These are phyloP conservation scores for Ganaspis brasiliensis DNA, from an alignment of 2,888 invertebrate genomes.

Conservation along the genomic window DNA sequence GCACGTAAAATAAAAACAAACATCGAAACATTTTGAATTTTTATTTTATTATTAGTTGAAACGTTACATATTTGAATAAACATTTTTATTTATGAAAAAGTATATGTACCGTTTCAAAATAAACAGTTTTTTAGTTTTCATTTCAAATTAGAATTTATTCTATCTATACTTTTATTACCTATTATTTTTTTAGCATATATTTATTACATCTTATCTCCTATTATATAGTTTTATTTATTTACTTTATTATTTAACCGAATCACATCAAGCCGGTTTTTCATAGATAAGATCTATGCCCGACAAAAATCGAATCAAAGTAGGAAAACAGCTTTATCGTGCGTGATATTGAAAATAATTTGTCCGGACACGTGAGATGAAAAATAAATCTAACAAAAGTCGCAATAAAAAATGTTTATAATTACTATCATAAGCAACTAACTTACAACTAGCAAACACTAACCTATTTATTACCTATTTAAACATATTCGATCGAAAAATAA, in stretches of 20 bases:
- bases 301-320: neutral
- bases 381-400: neutral
- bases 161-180: too few species aligned
- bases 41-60: neutral
- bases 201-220: too few species aligned
- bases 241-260: neutral
- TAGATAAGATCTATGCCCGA: neutral
- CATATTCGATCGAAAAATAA: neutral
- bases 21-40: neutral
- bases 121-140: too few species aligned
- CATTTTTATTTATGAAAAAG: too few species aligned
- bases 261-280: neutral
- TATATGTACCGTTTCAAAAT: too few species aligned
- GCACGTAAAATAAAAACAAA: neutral
- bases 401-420: neutral
- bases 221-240: too few species aligned
- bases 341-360: conserved; percentile 23
- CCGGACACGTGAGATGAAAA: neutral
- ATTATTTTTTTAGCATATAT: too few species aligned
- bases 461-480: neutral
- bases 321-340: conserved; percentile 4
- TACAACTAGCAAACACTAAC: neutral
- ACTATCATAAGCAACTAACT: too few species aligned
- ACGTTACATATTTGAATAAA: too few species aligned
- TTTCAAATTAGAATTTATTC: too few species aligned